Conservation (phyloP, 1,140 invertebrate genomes). For the Drosophila bocqueti region DNA sequence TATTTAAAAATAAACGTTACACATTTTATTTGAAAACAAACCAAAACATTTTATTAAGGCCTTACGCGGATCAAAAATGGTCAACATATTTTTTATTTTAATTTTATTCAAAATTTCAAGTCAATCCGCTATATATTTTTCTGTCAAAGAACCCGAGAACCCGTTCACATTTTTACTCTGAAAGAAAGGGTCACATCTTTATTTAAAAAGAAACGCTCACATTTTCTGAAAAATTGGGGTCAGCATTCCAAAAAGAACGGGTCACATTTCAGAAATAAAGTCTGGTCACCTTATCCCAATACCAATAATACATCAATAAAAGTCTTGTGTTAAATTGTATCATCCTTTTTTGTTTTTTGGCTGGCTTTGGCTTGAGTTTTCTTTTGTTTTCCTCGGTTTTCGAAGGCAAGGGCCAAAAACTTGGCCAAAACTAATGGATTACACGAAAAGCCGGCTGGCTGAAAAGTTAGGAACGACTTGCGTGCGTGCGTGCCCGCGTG, state of each 20-base stretch:
- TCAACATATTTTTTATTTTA: too few relatives aligned
- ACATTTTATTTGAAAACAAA: too few relatives aligned
- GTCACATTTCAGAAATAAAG: neutral
- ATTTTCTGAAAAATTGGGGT: too few relatives aligned
- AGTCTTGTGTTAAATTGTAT: neutral
- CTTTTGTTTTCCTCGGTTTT: neutral
- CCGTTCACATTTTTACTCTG: neutral
- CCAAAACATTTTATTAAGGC: too few relatives aligned
- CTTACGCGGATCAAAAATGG: too few relatives aligned
- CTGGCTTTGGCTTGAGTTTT: neutral
- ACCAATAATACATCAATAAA: neutral
- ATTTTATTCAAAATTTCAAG: too few relatives aligned
- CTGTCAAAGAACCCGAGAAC: too few relatives aligned
- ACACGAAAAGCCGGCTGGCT: constrained; percentile 27
- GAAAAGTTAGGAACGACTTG: constrained; percentile 41
- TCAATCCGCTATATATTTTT: too few relatives aligned
- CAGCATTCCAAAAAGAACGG: too few relatives aligned
- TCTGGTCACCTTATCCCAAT: neutral
- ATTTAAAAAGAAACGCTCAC: too few relatives aligned
- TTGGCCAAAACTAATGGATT: constrained; percentile 62
- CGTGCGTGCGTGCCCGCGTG: constrained; percentile 32
- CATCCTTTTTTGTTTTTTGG: neutral
- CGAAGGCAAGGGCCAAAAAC: constrained; percentile 6
- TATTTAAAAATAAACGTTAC: too few relatives aligned
- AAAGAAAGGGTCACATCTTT: too few relatives aligned